Evolutionary conservation across 2,113 vertebrate species (phyloP).

Genomic region (Crotophaga sulcirostris): DNA sequence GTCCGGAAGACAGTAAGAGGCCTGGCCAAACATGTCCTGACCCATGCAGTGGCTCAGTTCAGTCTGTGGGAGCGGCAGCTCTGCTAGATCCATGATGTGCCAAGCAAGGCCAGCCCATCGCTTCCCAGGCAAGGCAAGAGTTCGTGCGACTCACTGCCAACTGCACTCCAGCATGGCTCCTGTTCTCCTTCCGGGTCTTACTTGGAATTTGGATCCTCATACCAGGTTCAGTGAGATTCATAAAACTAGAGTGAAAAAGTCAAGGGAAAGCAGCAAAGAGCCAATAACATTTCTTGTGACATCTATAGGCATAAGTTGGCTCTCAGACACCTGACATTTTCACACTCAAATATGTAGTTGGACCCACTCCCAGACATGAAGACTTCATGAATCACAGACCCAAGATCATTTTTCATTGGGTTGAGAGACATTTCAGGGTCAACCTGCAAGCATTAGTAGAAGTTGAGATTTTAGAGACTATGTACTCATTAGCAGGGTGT

Average conservation of each 20-base stretch:
- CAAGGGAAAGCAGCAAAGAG: neutral
- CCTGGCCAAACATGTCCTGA: neutral
- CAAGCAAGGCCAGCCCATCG: rapidly evolving
- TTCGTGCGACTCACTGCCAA: rapidly evolving
- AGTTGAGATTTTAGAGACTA: neutral
- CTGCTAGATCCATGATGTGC: neutral
- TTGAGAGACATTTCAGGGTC: neutral
- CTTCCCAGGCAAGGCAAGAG: rapidly evolving
- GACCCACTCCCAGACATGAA: neutral
- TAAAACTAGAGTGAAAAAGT: neutral
- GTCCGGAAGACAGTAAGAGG: neutral
- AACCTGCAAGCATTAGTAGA: conserved; percentile 3
- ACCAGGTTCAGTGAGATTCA: neutral
- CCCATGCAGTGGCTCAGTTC: neutral
- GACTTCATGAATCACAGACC: neutral
- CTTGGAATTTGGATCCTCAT: neutral
- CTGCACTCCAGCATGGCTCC: neutral
- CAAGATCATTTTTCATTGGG: neutral
- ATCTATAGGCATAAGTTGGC: neutral
- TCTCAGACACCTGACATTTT: neutral
- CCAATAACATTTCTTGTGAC: neutral
- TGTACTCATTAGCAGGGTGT: neutral
- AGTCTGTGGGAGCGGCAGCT: neutral
- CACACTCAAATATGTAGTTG: neutral
- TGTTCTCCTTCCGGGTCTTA: neutral